A percentile compares a stretch with the other conserved stretches of the same genome.
These are phyloP conservation scores for Canis aureus DNA, from an alignment of 2,113 vertebrate species.

Conservation along the genomic window DNA sequence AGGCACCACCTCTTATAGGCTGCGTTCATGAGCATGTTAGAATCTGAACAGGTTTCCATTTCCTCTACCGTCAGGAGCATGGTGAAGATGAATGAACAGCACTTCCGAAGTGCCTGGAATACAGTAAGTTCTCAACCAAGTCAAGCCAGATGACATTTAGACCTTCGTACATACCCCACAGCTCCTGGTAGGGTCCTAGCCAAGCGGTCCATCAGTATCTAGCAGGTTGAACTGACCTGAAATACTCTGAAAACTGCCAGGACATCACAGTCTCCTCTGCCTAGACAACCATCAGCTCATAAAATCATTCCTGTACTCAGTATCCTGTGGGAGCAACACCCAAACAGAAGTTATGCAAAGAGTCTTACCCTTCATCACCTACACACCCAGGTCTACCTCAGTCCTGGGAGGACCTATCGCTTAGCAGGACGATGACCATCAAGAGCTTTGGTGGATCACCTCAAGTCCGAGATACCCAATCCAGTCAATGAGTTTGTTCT, in stretches of 20 bases:
- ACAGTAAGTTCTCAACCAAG: background rate
- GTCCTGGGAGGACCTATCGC: background rate
- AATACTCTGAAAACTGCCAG: conserved; percentile 3
- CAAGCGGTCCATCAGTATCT: background rate
- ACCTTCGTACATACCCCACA: background rate
- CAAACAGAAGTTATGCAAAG: background rate
- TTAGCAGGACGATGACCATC: background rate
- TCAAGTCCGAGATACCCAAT: background rate
- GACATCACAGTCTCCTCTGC: background rate
- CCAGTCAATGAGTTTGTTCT: background rate
- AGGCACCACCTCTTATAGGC: background rate
- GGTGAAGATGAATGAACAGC: background rate
- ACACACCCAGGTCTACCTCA: background rate
- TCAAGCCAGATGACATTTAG: background rate
- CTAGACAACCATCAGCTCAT: background rate
- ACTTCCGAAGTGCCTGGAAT: background rate
- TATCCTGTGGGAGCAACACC: background rate
- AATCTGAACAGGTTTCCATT: background rate
- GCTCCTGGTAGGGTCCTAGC: background rate
- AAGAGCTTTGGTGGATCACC: background rate
- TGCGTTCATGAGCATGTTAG: background rate
- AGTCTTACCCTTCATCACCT: background rate
- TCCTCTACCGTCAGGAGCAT: background rate
- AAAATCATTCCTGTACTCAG: background rate
- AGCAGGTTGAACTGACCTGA: background rate